These are phyloP conservation scores for Festucalex cinctus DNA, from an alignment of 2,113 vertebrate genomes.

Conservation along the genomic window DNA sequence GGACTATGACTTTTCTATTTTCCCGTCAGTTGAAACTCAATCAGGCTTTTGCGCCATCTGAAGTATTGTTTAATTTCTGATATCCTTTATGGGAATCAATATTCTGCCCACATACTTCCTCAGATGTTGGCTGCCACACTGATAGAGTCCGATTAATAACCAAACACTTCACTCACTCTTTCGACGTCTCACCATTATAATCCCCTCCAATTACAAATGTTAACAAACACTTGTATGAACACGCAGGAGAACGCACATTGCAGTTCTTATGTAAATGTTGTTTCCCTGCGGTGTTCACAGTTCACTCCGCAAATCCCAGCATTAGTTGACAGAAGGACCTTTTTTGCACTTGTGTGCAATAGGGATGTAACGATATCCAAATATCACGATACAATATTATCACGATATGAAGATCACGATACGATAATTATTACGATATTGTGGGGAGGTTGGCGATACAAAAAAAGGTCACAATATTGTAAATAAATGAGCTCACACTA, in stretches of 20 bases:
- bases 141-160: conserved; percentile 40
- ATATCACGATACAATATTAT: too few species aligned
- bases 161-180: conserved; percentile 17
- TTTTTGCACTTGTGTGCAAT: conserved; percentile 8
- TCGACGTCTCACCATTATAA: conserved; percentile 12
- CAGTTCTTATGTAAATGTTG: conserved; percentile 37
- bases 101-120: conserved; percentile 26
- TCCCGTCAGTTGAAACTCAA: conserved; percentile 42
- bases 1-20: conserved; percentile 44
- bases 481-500: too few species aligned
- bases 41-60: conserved; percentile 39
- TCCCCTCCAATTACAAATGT: conserved; percentile 28
- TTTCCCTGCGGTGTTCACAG: conserved; percentile 37
- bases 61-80: conserved; percentile 48
- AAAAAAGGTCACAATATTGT: too few species aligned
- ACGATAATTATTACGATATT: too few species aligned
- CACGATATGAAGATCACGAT: too few species aligned
- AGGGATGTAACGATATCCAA: too few species aligned
- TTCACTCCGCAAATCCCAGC: conserved; percentile 44
- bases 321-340: conserved; percentile 35
- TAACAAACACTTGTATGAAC: conserved; percentile 1
- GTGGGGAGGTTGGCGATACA: too few species aligned
- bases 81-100: conserved; percentile 34
- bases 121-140: conserved; percentile 30
- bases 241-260: background rate